phyloP scores from a whole-genome alignment of 2,888 invertebrate species.

The Rotaria macrura region DNA sequence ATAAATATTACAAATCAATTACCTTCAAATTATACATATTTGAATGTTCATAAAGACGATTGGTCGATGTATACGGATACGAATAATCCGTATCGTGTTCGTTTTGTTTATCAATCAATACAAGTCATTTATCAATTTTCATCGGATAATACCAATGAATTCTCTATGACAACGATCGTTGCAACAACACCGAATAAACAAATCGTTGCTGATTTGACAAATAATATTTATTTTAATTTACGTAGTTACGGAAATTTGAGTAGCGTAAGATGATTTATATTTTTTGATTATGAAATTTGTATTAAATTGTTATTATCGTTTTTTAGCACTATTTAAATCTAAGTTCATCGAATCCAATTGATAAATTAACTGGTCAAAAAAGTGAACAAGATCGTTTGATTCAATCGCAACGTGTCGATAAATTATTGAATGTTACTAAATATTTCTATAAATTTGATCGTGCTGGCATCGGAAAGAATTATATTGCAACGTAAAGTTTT shows the following conservation, averaged over 20 bases:
- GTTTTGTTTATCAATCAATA: not conserved
- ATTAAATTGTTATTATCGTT: not conserved
- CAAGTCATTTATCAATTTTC: not conserved
- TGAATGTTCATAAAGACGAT: not conserved
- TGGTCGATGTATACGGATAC: not conserved
- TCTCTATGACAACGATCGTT: not conserved
- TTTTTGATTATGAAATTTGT: too few relatives aligned
- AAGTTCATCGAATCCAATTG: not conserved
- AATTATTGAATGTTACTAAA: not conserved
- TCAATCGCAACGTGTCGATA: not conserved
- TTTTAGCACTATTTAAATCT: not conserved
- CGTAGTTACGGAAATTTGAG: not conserved
- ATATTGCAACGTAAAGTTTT: not conserved
- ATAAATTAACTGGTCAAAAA: not conserved
- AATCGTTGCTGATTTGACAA: not conserved
- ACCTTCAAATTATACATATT: not conserved
- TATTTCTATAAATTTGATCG: not conserved
- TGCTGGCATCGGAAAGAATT: slow-evolving; percentile 1
- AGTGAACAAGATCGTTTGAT: not conserved
- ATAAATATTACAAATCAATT: not conserved
- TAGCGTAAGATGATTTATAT: not conserved
- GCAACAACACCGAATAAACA: not conserved
- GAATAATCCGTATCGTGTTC: not conserved
- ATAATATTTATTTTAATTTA: slow-evolving; percentile 20
- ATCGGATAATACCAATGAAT: not conserved